Evolutionary conservation across 2,113 vertebrate species (phyloP), one percentile per base, ranked within the genome.

Genomic region (Lathamus discolor): DNA sequence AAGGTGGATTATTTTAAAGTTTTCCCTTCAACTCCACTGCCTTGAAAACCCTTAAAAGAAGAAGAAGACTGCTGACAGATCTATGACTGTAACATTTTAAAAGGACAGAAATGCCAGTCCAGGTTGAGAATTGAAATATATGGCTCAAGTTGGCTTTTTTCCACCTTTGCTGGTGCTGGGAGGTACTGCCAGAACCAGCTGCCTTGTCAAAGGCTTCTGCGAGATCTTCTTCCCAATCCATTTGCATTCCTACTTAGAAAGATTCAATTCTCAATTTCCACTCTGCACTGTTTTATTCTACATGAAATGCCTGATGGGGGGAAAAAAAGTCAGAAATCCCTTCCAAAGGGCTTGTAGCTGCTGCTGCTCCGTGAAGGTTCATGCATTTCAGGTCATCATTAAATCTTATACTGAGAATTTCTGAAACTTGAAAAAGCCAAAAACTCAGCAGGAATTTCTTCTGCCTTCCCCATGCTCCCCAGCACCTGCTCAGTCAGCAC

Each of bases 301-400:
- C 37, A 39, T 86, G 3, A 85, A 88, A 88, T 31, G 11, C n/a
- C 14, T 76, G 17, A 27, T 35, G 20, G 10, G 3, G 17, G 10
- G 2, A 15, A 52, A 43, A 64, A 61, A 59, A 14, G 6, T 41
- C 48, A 69, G 49, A 94, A 92, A 80, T 70, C 33, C 46, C 8
- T 86, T 94, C 61, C 64, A 69, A 82, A 69, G n/a, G n/a, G 4
- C 29, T 66, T 69, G 28, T 68, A 83, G 55, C 20, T 81, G 33
- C 64, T 74, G 39, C 2, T 67, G 29, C 39, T 88, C 46, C 61
- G 20, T 3, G 1, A 86, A 62, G 43, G 62, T 66, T 95, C 69
- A 79, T 72, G 76, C 72, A 79, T 93, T 96, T 70, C 91, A 92
- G 73, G 55, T 78, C 55, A 76, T 57, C 69, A 69, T 84, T 92